These are phyloP conservation scores for Grantiella picta DNA, from an alignment of 2,113 vertebrate species.

Conservation along the genomic window DNA sequence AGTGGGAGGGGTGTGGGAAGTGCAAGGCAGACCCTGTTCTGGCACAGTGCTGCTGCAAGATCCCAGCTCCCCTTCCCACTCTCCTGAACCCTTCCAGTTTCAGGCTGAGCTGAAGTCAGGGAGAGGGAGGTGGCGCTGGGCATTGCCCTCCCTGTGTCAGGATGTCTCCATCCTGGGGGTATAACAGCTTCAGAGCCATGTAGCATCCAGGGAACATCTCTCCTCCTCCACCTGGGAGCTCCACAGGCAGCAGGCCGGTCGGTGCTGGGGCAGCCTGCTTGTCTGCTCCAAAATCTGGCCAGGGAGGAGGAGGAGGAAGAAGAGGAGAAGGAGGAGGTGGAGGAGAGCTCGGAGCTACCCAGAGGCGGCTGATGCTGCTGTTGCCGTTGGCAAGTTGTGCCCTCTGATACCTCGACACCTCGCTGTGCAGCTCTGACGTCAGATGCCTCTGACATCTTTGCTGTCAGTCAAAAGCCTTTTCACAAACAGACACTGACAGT, in stretches of 20 bases:
- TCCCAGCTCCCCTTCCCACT: neutral
- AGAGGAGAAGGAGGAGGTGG: neutral
- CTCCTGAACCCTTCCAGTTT: neutral
- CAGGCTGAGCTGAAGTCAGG: neutral
- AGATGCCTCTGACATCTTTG: slow-evolving; percentile 34
- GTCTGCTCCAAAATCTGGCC: neutral
- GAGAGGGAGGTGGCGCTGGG: neutral
- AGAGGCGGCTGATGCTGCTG: slow-evolving; percentile 5
- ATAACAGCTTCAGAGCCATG: rapidly evolving
- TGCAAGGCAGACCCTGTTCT: neutral
- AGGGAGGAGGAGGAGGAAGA: neutral
- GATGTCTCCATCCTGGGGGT: rapidly evolving
- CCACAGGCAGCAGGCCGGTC: neutral
- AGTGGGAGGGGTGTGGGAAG: neutral
- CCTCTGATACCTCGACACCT: neutral
- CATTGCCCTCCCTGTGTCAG: neutral
- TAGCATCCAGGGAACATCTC: neutral
- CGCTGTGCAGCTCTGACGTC: slow-evolving; percentile 1
- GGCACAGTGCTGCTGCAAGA: neutral
- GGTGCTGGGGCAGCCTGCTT: neutral
- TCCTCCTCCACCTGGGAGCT: neutral
- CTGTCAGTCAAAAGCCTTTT: slow-evolving; percentile 46
- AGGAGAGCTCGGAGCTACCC: neutral
- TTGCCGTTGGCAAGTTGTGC: slow-evolving; percentile 3
- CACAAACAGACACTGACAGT: slow-evolving; percentile 8